Evolutionary conservation across 1,140 invertebrate genomes (phyloP).

Genomic region (Zaprionus capensis): DNA sequence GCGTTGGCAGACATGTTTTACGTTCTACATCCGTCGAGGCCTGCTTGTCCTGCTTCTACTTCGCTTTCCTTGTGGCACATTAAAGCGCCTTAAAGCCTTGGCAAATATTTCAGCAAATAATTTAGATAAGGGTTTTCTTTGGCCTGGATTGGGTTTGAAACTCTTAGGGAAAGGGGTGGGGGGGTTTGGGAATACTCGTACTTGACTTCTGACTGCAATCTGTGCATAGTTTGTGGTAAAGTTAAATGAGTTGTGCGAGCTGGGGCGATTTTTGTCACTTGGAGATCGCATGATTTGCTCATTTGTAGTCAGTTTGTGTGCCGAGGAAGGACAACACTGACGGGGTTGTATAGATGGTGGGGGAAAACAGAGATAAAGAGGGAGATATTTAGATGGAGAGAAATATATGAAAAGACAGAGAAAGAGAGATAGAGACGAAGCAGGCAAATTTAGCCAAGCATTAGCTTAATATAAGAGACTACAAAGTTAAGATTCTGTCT

Average conservation of each 20-base stretch:
- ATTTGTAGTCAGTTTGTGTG: slow-evolving; percentile 23
- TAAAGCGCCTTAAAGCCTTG: slow-evolving; percentile 55
- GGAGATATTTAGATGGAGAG: background rate
- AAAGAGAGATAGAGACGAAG: too few relatives aligned
- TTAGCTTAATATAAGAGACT: background rate
- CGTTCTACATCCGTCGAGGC: slow-evolving; percentile 40
- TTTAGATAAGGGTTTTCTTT: slow-evolving; percentile 46
- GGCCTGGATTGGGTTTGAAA: background rate
- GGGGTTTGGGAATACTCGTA: background rate
- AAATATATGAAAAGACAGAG: too few relatives aligned
- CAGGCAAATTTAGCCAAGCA: background rate
- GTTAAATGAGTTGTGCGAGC: slow-evolving; percentile 26
- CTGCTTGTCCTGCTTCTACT: slow-evolving; percentile 2
- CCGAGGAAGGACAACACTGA: background rate
- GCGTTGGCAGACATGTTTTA: slow-evolving; percentile 57
- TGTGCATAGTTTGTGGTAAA: slow-evolving; percentile 20
- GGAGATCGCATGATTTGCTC: slow-evolving; percentile 7
- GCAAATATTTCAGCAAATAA: slow-evolving; percentile 42
- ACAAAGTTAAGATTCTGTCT: too few relatives aligned
- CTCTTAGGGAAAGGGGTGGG: too few relatives aligned
- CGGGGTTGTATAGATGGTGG: background rate
- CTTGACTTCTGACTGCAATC: slow-evolving; percentile 5
- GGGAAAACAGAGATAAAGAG: background rate
- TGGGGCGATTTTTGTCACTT: slow-evolving; percentile 25
- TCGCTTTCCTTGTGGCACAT: slow-evolving; percentile 12